Evolutionary conservation across 2,113 vertebrate species (phyloP).

Genomic region (Litocranius walleri): DNA sequence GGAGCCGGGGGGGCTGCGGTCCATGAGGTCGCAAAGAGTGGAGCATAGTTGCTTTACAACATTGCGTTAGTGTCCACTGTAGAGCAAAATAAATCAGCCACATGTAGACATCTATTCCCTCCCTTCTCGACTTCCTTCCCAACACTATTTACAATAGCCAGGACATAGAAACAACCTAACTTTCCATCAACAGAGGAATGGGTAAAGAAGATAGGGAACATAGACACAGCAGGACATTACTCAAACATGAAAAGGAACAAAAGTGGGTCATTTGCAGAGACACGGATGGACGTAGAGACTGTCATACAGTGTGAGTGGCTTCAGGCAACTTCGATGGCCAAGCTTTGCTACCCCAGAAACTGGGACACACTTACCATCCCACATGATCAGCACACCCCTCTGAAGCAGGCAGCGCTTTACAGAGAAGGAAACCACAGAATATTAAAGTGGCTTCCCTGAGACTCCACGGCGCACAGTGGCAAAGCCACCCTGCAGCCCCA

Average conservation of each 20-base stretch:
- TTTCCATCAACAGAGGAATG: neutral
- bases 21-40: neutral
- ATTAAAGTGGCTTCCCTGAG: neutral
- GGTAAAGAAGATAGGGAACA: neutral
- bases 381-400: neutral
- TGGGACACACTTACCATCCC: neutral
- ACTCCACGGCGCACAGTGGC: too few species aligned
- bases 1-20: fast-evolving
- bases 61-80: fast-evolving
- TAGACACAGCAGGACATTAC: neutral
- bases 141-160: neutral
- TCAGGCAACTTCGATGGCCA: neutral
- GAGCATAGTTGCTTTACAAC: neutral
- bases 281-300: neutral
- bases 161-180: neutral
- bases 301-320: neutral
- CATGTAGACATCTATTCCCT: too few species aligned
- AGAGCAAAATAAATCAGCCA: neutral
- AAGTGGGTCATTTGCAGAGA: neutral
- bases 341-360: neutral
- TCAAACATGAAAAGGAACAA: neutral
- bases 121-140: neutral
- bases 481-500: neutral
- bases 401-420: neutral
- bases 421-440: neutral